Evolutionary conservation across 2,797 vertebrate species (phyloP).

Genomic region (Sebastes elongatus): DNA sequence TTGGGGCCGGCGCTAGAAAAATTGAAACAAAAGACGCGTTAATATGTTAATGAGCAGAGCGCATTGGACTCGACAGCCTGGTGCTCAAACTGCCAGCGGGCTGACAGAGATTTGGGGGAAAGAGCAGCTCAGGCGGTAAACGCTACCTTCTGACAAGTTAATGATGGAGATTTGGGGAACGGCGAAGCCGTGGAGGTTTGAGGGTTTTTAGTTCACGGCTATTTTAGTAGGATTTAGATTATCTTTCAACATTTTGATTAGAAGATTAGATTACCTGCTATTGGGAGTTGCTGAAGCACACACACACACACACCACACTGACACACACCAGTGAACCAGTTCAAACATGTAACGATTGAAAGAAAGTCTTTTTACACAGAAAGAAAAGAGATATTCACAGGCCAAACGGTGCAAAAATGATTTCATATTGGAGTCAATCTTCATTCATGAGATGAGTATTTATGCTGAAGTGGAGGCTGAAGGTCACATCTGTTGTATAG

Average conservation of each 20-base stretch:
- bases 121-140: constrained; percentile 35
- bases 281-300: constrained; percentile 8
- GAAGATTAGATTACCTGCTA: constrained; percentile 26
- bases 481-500: constrained; percentile 79
- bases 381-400: neutral
- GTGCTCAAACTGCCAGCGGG: constrained; percentile 32
- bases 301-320: neutral
- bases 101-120: constrained; percentile 16
- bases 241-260: constrained; percentile 20
- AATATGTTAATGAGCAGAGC: constrained; percentile 48
- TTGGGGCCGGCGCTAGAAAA: constrained; percentile 89
- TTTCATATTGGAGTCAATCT: constrained; percentile 2
- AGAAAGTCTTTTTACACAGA: neutral
- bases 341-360: neutral
- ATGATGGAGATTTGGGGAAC: constrained; percentile 51
- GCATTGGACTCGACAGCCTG: constrained; percentile 24
- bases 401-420: constrained; percentile 1
- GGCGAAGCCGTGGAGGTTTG: constrained; percentile 23
- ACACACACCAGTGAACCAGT: constrained; percentile 3
- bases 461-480: constrained; percentile 49
- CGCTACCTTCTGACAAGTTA: constrained; percentile 55
- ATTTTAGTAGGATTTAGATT: constrained; percentile 44
- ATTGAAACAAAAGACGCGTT: constrained; percentile 55
- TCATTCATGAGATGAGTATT: constrained; percentile 44
- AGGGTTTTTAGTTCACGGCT: constrained; percentile 29